phyloP scores from a whole-genome alignment of 2,797 vertebrate genomes.

The Oreortyx pictus region DNA sequence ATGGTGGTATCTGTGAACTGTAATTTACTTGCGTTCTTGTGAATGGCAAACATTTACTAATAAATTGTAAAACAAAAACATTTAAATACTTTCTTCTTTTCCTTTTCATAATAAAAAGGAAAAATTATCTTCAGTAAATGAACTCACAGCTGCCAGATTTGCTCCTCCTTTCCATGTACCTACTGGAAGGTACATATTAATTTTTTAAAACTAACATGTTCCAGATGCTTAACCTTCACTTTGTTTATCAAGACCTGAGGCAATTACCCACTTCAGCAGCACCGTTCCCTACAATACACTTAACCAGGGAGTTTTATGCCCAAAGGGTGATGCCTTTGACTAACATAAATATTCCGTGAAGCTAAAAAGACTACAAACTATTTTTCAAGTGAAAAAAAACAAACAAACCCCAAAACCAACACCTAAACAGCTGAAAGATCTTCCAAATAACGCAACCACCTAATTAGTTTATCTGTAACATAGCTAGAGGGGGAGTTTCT shows the following conservation, averaged over 20 bases:
- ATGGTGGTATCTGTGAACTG: neutral
- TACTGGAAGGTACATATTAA: neutral
- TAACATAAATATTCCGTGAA: constrained; percentile 43
- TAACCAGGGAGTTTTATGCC: neutral
- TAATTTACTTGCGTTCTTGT: neutral
- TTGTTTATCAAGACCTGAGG: neutral
- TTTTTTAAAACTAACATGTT: neutral
- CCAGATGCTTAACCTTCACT: neutral
- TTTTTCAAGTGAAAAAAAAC: neutral
- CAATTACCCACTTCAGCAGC: neutral
- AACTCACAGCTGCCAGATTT: neutral
- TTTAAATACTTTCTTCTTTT: neutral
- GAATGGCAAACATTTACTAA: neutral
- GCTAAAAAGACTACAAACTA: neutral
- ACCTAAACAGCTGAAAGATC: neutral
- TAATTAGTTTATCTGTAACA: constrained; percentile 43
- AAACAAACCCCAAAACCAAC: neutral
- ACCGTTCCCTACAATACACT: neutral
- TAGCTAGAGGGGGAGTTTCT: constrained; percentile 8
- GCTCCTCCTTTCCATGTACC: neutral
- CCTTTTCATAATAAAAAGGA: neutral
- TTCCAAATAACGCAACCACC: neutral
- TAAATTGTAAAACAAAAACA: neutral
- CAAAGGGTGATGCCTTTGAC: neutral
- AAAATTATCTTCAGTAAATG: neutral